Evolutionary conservation across 2,797 vertebrate genomes (phyloP).

Genomic region (Ptychobarbus kaznakovi): DNA sequence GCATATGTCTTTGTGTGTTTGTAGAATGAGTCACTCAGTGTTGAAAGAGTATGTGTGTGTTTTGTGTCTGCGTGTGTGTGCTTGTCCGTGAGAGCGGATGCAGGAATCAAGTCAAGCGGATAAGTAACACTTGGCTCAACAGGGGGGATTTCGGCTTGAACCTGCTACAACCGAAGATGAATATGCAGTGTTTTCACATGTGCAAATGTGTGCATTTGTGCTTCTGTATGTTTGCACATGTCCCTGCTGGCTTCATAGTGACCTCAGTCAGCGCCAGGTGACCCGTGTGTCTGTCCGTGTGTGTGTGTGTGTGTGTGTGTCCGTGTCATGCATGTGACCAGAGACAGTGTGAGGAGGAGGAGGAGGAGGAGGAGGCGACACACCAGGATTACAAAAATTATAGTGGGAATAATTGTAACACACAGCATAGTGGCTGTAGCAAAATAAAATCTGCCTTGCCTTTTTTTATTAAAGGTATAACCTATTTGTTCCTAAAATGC

Average conservation of each 20-base stretch:
- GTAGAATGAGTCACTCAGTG: constrained; percentile 30
- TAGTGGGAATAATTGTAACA: background rate
- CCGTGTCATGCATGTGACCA: constrained; percentile 24
- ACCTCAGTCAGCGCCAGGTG: constrained; percentile 41
- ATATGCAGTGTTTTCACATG: constrained; percentile 45
- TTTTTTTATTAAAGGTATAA: background rate
- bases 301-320: constrained; percentile 37
- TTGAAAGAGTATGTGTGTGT: constrained; percentile 26
- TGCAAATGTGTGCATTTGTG: constrained; percentile 38
- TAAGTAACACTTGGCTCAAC: constrained; percentile 56
- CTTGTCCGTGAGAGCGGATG: constrained; percentile 52
- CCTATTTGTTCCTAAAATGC: background rate
- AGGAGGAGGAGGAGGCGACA: background rate
- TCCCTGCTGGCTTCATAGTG: constrained; percentile 30
- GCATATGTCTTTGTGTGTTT: constrained; percentile 35
- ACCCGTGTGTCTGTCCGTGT: constrained; percentile 5
- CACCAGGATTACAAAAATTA: background rate
- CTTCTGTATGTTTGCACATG: constrained; percentile 41
- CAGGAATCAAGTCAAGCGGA: constrained; percentile 56
- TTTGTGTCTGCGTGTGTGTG: constrained; percentile 31
- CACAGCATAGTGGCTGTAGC: background rate
- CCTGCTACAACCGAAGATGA: constrained; percentile 48
- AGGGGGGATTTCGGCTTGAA: constrained; percentile 47
- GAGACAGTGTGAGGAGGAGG: background rate
- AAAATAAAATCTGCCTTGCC: background rate